Evolutionary conservation across 1,140 invertebrate species (phyloP).

Genomic region (Hyphantria cunea): DNA sequence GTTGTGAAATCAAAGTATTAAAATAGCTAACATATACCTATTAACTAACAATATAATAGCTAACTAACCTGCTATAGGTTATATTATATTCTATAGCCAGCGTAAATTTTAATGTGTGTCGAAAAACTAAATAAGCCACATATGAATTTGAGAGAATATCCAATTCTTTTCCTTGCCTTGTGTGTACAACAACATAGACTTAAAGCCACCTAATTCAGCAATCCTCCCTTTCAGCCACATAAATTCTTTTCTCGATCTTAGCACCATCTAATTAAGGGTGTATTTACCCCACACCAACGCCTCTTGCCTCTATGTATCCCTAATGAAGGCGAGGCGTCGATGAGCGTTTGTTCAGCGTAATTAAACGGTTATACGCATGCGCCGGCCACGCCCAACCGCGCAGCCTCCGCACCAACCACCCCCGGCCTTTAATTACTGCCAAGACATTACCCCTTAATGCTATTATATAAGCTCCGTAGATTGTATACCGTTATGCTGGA

Average conservation of each 20-base stretch:
- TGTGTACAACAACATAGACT: not conserved
- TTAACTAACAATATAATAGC: too few species aligned
- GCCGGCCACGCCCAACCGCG: constrained; percentile 67
- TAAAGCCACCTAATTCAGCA: not conserved
- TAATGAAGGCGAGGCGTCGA: constrained; percentile 75
- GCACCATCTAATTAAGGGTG: constrained; percentile 32
- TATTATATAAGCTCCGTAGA: constrained; percentile 51
- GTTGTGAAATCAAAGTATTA: too few species aligned
- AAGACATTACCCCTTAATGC: constrained; percentile 76
- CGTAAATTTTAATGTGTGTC: too few species aligned
- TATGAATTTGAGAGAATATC: too few species aligned
- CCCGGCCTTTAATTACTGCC: constrained; percentile 74
- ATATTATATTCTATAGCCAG: too few species aligned
- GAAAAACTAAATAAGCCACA: too few species aligned
- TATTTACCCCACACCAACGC: constrained; percentile 32
- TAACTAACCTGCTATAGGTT: too few species aligned
- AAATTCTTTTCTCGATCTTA: constrained; percentile 12
- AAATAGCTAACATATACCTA: too few species aligned
- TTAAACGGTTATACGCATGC: constrained; percentile 72
- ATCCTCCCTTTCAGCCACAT: constrained; percentile 1
- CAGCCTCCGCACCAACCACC: constrained; percentile 58
- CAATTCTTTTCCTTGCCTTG: not conserved
- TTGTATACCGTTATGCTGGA: constrained; percentile 27
- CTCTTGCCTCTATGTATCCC: constrained; percentile 28
- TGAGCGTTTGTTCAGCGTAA: constrained; percentile 68